A percentile compares a stretch with the other conserved stretches of the same genome.
Evolutionary conservation across 2,113 vertebrate species (phyloP).

Genomic region (Atlantisia rogersi): DNA sequence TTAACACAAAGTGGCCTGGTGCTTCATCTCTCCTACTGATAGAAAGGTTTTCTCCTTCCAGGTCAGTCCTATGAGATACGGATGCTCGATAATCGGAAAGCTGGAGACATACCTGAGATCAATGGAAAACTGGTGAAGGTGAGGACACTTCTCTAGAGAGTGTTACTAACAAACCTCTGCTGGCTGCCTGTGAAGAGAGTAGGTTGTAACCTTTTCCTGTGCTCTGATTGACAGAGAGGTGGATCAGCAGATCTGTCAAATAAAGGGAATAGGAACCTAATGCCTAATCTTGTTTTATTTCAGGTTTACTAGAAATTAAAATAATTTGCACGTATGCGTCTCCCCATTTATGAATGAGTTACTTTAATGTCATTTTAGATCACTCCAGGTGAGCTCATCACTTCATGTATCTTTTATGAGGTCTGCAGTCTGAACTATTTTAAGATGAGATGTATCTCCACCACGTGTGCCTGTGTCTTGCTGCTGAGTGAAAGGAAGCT

Average conservation of each 20-base stretch:
- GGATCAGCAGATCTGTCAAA: neutral
- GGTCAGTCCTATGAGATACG: constrained; percentile 96
- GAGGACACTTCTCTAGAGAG: constrained; percentile 14
- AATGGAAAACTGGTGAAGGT: constrained; percentile 94
- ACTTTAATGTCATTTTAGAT: neutral
- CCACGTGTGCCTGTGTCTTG: neutral
- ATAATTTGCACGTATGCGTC: neutral
- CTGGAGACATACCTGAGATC: constrained; percentile 88
- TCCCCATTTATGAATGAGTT: neutral
- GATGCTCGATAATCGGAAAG: constrained; percentile 92
- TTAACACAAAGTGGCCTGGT: neutral
- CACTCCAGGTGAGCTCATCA: neutral
- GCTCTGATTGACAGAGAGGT: no score
- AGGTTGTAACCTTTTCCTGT: neutral
- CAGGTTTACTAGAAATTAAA: neutral
- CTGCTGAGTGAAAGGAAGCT: neutral
- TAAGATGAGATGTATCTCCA: neutral
- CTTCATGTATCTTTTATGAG: neutral
- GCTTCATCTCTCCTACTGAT: neutral
- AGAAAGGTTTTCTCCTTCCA: constrained; percentile 44
- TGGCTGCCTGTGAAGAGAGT: neutral
- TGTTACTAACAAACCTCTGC: neutral
- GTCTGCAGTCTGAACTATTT: neutral
- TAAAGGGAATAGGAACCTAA: neutral
- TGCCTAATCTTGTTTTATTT: neutral